A percentile compares a stretch with the other conserved stretches of the same genome.
Evolutionary conservation across 2,888 invertebrate species (phyloP).

Genomic region (Cataglyphis rosenhaueri): DNA sequence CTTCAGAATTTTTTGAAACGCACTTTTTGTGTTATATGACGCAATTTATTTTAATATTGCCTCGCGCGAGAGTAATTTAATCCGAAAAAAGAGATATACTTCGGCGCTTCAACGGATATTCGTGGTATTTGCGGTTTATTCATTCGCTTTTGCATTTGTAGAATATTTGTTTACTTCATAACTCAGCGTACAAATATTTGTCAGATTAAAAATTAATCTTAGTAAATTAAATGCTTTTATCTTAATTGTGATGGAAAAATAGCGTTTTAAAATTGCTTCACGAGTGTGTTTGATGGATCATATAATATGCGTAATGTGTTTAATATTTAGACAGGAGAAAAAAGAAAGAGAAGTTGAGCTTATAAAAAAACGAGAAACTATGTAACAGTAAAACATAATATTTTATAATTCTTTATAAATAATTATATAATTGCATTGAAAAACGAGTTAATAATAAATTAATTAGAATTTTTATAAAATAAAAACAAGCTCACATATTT

Average conservation of each 20-base stretch:
- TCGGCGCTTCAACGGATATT: slow-evolving; percentile 34
- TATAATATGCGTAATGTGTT: not conserved
- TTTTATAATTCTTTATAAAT: not conserved
- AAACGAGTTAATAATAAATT: not conserved
- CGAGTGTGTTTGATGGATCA: not conserved
- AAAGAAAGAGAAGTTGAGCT: not conserved
- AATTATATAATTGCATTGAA: not conserved
- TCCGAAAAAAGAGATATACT: slow-evolving; percentile 33
- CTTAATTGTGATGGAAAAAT: slow-evolving; percentile 26
- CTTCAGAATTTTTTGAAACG: slow-evolving; percentile 22
- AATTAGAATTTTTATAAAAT: not conserved
- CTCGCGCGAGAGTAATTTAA: slow-evolving; percentile 31
- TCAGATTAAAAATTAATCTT: slow-evolving; percentile 39
- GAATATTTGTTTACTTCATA: slow-evolving; percentile 37
- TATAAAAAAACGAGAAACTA: not conserved
- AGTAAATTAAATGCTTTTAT: slow-evolving; percentile 42
- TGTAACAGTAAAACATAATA: not conserved
- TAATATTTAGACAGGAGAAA: not conserved
- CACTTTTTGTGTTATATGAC: not conserved
- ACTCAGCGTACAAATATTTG: slow-evolving; percentile 23
- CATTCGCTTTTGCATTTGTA: slow-evolving; percentile 28
- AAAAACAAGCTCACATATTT: not conserved
- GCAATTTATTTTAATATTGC: slow-evolving; percentile 39
- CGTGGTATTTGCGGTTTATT: slow-evolving; percentile 36
- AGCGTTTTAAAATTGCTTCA: not conserved